A percentile compares a stretch with the other conserved stretches of the same genome.
Conservation (phyloP, 2,888 invertebrate genomes). For the Galeopsomyia nigrocyanea region DNA sequence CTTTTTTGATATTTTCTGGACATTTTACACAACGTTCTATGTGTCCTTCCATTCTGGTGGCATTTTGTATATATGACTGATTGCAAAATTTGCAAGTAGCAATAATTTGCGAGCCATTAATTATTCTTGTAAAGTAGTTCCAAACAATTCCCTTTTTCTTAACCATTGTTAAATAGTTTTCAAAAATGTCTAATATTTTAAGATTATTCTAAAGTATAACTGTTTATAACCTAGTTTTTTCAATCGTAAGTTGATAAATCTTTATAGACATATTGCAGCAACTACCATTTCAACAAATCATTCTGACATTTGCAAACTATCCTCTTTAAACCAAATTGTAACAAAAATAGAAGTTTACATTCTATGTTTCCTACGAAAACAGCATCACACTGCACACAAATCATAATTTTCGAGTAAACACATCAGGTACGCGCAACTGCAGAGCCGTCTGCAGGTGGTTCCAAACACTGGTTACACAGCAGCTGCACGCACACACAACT, state of each 20-base stretch:
- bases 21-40: conserved; percentile 61
- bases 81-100: conserved; percentile 63
- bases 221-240: too few species aligned
- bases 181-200: not conserved
- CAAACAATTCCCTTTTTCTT: conserved; percentile 62
- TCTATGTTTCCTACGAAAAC: too few species aligned
- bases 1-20: conserved; percentile 57
- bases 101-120: conserved; percentile 60
- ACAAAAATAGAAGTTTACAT: too few species aligned
- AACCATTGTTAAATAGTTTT: conserved; percentile 54
- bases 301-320: not conserved
- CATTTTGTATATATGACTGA: conserved; percentile 63
- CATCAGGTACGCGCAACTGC: too few species aligned
- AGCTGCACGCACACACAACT: not conserved
- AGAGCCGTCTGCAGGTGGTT: too few species aligned
- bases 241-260: too few species aligned
- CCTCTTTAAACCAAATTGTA: not conserved
- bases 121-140: conserved; percentile 62
- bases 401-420: too few species aligned
- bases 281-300: not conserved
- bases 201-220: too few species aligned
- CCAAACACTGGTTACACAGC: not conserved
- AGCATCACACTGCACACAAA: too few species aligned
- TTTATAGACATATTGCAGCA: too few species aligned
- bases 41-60: conserved; percentile 61